These are phyloP conservation scores for Lochmaea crataegi DNA, from an alignment of 2,888 invertebrate species.

Conservation along the genomic window DNA sequence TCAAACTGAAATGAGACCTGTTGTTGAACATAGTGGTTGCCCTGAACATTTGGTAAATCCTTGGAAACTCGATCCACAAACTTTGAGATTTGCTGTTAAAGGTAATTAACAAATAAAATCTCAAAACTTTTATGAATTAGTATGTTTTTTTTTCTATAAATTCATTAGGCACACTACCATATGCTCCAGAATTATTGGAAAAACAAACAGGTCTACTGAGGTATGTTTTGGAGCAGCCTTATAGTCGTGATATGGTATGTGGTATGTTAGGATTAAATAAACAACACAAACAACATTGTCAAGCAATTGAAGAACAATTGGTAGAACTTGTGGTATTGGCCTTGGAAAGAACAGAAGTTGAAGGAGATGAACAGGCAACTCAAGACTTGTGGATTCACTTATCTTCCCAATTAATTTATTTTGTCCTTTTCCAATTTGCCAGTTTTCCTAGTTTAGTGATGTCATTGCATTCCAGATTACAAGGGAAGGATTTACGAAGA, in stretches of 20 bases:
- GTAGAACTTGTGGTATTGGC: slow-evolving; percentile 91
- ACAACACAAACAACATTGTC: slow-evolving; percentile 78
- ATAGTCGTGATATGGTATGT: slow-evolving; percentile 96
- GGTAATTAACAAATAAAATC: slow-evolving; percentile 53
- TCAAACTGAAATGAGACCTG: slow-evolving; percentile 90
- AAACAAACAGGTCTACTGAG: slow-evolving; percentile 89
- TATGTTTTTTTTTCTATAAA: not conserved
- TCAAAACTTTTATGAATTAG: not conserved
- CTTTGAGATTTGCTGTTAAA: slow-evolving; percentile 76
- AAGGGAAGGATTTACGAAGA: slow-evolving; percentile 78
- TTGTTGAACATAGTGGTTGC: slow-evolving; percentile 93
- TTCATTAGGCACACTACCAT: slow-evolving; percentile 78
- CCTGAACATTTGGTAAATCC: slow-evolving; percentile 91
- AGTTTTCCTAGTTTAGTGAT: slow-evolving; percentile 93
- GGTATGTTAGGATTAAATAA: slow-evolving; percentile 94
- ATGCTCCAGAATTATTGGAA: slow-evolving; percentile 86
- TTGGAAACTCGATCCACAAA: slow-evolving; percentile 91
- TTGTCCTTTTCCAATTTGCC: slow-evolving; percentile 93
- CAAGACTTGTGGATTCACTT: slow-evolving; percentile 94
- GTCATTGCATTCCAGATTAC: slow-evolving; percentile 80
- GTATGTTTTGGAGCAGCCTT: slow-evolving; percentile 94
- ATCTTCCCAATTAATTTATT: slow-evolving; percentile 93
- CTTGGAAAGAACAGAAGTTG: slow-evolving; percentile 89
- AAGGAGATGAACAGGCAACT: slow-evolving; percentile 70
- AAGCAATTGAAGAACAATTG: slow-evolving; percentile 91